These are phyloP conservation scores for Nowickia ferox DNA, from an alignment of 2,888 invertebrate genomes.

Conservation along the genomic window DNA sequence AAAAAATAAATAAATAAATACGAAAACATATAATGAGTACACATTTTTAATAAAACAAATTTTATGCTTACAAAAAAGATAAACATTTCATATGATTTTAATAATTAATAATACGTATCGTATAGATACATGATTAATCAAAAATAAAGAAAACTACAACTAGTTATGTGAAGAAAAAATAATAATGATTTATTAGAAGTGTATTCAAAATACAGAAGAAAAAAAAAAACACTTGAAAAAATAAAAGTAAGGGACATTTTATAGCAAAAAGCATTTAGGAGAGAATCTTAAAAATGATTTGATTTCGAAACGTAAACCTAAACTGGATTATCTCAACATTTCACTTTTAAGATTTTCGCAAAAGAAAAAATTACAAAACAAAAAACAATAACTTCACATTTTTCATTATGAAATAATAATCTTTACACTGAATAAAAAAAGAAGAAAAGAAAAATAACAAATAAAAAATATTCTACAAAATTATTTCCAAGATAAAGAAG, in stretches of 20 bases:
- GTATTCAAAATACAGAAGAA: slow-evolving; percentile 65
- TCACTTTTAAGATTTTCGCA: slow-evolving; percentile 42
- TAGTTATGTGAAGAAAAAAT: slow-evolving; percentile 45
- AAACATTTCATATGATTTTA: slow-evolving; percentile 59
- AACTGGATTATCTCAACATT: not conserved
- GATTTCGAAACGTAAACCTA: not conserved
- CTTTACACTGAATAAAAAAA: slow-evolving; percentile 41
- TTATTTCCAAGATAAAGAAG: slow-evolving; percentile 16
- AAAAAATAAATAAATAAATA: slow-evolving; percentile 27
- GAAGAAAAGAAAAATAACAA: slow-evolving; percentile 12
- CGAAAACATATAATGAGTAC: slow-evolving; percentile 21
- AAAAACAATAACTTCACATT: slow-evolving; percentile 23
- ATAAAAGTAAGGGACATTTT: slow-evolving; percentile 8
- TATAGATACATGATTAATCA: slow-evolving; percentile 36
- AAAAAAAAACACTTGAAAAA: slow-evolving; percentile 52
- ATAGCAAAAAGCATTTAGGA: slow-evolving; percentile 58
- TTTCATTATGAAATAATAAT: slow-evolving; percentile 46
- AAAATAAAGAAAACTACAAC: slow-evolving; percentile 32
- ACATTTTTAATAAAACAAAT: slow-evolving; percentile 57
- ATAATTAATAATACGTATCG: slow-evolving; percentile 34
- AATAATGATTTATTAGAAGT: slow-evolving; percentile 58
- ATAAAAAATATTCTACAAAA: slow-evolving; percentile 46
- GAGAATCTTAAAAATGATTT: slow-evolving; percentile 56
- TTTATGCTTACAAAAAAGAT: slow-evolving; percentile 58
- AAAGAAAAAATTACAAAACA: not conserved